phyloP scores from a whole-genome alignment of 2,888 invertebrate species.

The Coenonympha glycerion region DNA sequence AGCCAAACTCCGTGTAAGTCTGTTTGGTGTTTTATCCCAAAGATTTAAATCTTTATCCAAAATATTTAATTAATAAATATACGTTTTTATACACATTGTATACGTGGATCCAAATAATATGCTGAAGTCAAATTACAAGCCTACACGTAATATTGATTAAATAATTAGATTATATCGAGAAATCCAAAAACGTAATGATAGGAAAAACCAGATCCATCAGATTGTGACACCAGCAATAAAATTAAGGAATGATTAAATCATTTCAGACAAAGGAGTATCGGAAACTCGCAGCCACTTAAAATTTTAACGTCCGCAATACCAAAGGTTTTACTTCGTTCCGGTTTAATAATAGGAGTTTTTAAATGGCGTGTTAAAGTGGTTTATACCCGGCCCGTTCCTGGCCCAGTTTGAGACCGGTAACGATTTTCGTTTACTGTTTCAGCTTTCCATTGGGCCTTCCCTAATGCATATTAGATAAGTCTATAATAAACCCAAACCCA shows the following conservation, averaged over 20 bases:
- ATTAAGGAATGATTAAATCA: neutral
- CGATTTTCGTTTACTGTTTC: constrained; percentile 61
- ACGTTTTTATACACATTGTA: no score
- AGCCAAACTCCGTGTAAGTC: no score
- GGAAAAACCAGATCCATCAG: neutral
- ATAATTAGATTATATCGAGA: no score
- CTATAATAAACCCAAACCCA: constrained; percentile 27
- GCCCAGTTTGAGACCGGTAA: constrained; percentile 44
- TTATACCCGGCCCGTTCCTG: constrained; percentile 32
- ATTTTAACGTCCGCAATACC: neutral
- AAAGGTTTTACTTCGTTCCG: neutral
- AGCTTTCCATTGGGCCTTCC: constrained; percentile 49
- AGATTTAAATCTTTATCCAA: no score
- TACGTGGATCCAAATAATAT: no score
- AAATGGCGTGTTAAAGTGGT: constrained; percentile 21
- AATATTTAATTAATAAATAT: no score
- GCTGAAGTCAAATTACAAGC: no score
- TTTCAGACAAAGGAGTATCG: neutral
- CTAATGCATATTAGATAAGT: constrained; percentile 61
- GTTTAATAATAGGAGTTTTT: constrained; percentile 14
- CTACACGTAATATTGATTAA: no score
- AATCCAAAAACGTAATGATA: no score
- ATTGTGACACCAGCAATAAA: neutral
- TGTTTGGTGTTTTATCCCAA: no score
- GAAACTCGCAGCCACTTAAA: constrained; percentile 7